Evolutionary conservation across 2,113 vertebrate genomes (phyloP), one percentile per base, ranked within the genome.

Genomic region (Mesitornis unicolor): DNA sequence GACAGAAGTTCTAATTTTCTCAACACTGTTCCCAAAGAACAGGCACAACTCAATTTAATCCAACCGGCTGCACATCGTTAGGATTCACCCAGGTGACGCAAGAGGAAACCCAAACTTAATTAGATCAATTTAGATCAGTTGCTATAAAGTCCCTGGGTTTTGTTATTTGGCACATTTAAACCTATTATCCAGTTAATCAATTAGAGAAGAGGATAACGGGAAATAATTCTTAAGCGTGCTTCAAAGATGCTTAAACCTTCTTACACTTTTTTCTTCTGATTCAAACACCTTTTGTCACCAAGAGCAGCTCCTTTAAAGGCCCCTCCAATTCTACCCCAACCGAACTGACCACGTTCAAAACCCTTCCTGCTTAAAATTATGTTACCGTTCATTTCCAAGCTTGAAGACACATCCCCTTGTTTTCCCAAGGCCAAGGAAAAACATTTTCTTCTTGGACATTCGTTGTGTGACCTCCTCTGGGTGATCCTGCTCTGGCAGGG

Each of bases 141-240:
- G 83, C 84, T 84, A 87, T 95, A 91, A 87, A 90, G 93, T 93
- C 95, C 89, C 94, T 26, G 68, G 87, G 90, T 50, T 96, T 96
- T 96, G 83, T 91, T 96, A 95, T 88, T 95, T 96, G 88, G 71
- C 42, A 86, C 95, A 84, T 96, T 95, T 96, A 97, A 97, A 96
- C 95, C 96, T 90, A 95, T 97, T 94, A 97, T 79, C 93, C 59
- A 69, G 68, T 96, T 96, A 97, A 89, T 94, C 93, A 96, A 96
- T 97, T 95, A 96, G 77, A 92, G 95, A 87, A 81, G 91, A 92
- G 89, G 93, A 97, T 96, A 95, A 96, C 0, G 3, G 77, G 88
- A 89, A 91, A 93, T 86, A 89, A 92, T 94, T 92, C 93, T 94
- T 92, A 95, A 91, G 89, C 64, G 3, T 47, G 33, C 74, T 86